Conservation (phyloP, 1,140 invertebrate species). For the Lasioglossum baleicum region DNA sequence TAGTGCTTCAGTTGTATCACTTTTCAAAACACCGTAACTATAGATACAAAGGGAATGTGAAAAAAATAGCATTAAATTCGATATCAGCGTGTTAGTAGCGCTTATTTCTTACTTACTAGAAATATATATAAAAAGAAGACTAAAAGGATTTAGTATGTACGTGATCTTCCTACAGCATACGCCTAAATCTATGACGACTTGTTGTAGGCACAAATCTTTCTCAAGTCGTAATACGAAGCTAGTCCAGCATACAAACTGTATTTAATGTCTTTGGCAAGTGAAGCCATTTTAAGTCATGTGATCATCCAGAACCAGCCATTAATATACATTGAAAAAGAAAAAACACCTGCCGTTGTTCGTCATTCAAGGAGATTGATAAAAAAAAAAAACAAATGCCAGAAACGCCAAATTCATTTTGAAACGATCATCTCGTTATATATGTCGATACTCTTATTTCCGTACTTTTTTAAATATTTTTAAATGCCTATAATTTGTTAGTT, state of each 20-base stretch:
- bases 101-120: slow-evolving; percentile 23
- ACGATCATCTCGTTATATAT: slow-evolving; percentile 14
- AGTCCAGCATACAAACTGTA: slow-evolving; percentile 71
- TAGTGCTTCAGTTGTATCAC: background rate
- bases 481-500: slow-evolving; percentile 52
- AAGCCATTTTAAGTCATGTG: slow-evolving; percentile 65
- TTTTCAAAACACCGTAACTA: slow-evolving; percentile 6
- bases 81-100: background rate
- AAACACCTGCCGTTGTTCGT: slow-evolving; percentile 41
- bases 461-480: slow-evolving; percentile 50
- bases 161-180: slow-evolving; percentile 61
- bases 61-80: background rate
- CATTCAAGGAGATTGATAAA: slow-evolving; percentile 47
- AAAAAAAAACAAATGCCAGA: slow-evolving; percentile 48
- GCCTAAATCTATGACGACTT: slow-evolving; percentile 63
- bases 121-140: background rate
- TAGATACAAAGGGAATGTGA: background rate
- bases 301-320: slow-evolving; percentile 60
- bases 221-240: slow-evolving; percentile 69
- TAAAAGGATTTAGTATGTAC: slow-evolving; percentile 26
- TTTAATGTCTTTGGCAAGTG: slow-evolving; percentile 64
- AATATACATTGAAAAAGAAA: slow-evolving; percentile 42
- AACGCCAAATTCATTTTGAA: slow-evolving; percentile 54
- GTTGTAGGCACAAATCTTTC: slow-evolving; percentile 55
- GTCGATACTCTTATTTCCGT: slow-evolving; percentile 51